Evolutionary conservation across 2,888 invertebrate genomes (phyloP).

Genomic region (Suillia variegata): DNA sequence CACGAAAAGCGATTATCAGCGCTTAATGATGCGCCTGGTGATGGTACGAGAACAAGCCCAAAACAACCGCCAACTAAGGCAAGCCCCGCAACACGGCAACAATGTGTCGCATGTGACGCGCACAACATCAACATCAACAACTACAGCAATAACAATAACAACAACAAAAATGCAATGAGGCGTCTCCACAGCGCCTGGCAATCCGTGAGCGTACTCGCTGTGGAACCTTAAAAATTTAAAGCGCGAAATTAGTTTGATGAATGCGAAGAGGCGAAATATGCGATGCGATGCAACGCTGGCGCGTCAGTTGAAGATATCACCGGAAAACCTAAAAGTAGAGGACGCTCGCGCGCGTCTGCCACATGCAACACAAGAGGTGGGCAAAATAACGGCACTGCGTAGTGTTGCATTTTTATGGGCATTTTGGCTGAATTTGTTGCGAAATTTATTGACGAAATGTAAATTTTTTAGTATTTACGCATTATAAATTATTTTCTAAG

Average conservation of each 20-base stretch:
- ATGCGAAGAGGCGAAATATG: conserved; percentile 7
- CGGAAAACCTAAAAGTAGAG: too few species aligned
- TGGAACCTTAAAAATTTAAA: conserved; percentile 24
- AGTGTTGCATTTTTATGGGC: too few species aligned
- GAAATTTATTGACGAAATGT: too few species aligned
- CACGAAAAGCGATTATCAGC: conserved; percentile 25
- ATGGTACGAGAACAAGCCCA: background rate
- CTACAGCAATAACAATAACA: background rate
- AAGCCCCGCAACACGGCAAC: background rate
- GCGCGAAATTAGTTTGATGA: conserved; percentile 33
- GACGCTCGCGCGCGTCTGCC: too few species aligned
- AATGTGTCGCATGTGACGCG: conserved; percentile 12
- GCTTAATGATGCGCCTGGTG: conserved; percentile 15
- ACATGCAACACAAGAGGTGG: conserved; percentile 1
- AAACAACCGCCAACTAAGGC: background rate
- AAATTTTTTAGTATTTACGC: too few species aligned
- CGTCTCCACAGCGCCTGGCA: background rate
- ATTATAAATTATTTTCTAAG: too few species aligned
- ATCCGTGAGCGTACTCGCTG: too few species aligned
- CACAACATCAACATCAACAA: too few species aligned
- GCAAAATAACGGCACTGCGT: conserved; percentile 12
- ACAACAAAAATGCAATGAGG: background rate
- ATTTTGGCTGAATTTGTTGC: conserved; percentile 7
- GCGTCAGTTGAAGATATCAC: too few species aligned
- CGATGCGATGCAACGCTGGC: too few species aligned